Conservation (phyloP, 2,113 vertebrate species). For the Amphiprion ocellaris region DNA sequence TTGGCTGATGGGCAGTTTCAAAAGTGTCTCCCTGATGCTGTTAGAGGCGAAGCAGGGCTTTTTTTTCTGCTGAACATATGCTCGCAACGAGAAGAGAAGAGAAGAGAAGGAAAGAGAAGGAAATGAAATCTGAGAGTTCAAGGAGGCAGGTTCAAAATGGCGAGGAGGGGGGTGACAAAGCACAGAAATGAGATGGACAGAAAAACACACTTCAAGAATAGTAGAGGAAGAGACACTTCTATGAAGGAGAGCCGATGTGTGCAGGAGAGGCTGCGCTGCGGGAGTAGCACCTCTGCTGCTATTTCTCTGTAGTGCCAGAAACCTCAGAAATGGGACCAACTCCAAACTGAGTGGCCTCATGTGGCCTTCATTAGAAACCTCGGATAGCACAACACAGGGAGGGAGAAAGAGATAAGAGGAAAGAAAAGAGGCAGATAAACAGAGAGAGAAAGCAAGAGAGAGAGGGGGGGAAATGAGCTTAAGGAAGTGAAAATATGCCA, state of each 20-base stretch:
- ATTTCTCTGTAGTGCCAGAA: constrained; percentile 7
- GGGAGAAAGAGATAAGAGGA: constrained; percentile 1
- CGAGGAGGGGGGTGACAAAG: constrained; percentile 19
- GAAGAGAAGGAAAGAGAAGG: constrained; percentile 34
- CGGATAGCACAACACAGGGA: background rate
- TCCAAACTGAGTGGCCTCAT: constrained; percentile 44
- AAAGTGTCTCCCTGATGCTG: constrained; percentile 62
- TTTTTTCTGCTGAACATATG: constrained; percentile 37
- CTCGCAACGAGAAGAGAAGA: constrained; percentile 21
- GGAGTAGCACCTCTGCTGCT: constrained; percentile 18
- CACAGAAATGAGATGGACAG: constrained; percentile 21
- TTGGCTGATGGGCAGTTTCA: constrained; percentile 73
- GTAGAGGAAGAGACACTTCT: background rate
- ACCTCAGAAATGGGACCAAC: constrained; percentile 25
- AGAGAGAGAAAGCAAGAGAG: constrained; percentile 9
- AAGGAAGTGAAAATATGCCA: constrained; percentile 48
- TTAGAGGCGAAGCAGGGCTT: constrained; percentile 25
- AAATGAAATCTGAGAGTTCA: constrained; percentile 40
- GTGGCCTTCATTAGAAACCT: constrained; percentile 47
- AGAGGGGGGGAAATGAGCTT: constrained; percentile 1
- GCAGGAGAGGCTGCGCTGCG: constrained; percentile 1
- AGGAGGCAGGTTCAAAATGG: constrained; percentile 27
- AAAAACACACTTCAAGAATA: background rate
- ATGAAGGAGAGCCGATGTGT: background rate
- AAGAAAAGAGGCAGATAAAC: background rate